Evolutionary conservation across 1,140 invertebrate species (phyloP), one percentile per base, ranked within the genome.

Genomic region (Zaprionus ornatus): DNA sequence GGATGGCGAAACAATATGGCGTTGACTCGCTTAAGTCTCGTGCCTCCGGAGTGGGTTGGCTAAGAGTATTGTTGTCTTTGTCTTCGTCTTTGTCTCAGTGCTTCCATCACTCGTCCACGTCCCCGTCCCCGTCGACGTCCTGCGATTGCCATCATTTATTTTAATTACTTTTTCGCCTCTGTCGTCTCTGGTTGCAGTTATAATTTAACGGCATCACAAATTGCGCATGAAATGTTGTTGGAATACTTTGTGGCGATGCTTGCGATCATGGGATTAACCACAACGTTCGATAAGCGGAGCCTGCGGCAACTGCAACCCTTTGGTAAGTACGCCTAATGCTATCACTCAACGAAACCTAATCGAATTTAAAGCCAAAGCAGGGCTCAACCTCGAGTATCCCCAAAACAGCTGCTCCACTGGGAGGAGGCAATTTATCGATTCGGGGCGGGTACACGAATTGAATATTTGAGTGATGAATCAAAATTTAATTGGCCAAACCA

Each of bases 151-250:
- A 86, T 88, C 85, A 90, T 87, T 87, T 87, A 87, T 87, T 87
- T 87, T 87, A 87, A 87, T 87, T 87, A 88, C 85, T 85, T 88
- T 88, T 77, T 70, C 74, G 62, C 68, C 79, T 78, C 81, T 90
- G 59, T 77, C 74, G 48, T 50, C 63, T 77, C 35, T 67, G 61
- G 75, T 78, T 85, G 76, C 81, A 90, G 85, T 90, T 85, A 90
- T 90, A 79, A 90, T 85, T 90, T 63, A 78, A 90, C 72, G 74
- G 85, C 86, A 63, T 84, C 76, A 91, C 84, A 90, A 91, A 90
- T 90, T 88, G 91, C 86, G 84, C 86, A 91, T 91, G 91, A 91
- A 91, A 92, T 92, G 91, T 92, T 92, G 91, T 86, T 92, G 91
- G 91, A 92, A 92, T 83, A 92, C 87, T 77, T 92, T 82, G 82